phyloP scores from a whole-genome alignment of 2,888 invertebrate species.

The Nowickia ferox region DNA sequence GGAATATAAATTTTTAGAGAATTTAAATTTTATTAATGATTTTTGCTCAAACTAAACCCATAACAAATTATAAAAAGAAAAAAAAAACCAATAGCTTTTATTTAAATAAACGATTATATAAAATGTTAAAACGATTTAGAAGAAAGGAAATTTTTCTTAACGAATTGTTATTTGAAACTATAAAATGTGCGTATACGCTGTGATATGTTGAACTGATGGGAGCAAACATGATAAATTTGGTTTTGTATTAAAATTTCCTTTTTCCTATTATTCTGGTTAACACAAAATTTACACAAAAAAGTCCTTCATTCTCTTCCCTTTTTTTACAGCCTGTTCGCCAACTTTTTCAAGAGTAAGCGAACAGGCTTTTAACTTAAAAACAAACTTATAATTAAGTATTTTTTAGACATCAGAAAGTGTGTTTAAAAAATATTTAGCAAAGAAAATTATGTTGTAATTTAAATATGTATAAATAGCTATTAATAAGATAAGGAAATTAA shows the following conservation, averaged over 20 bases:
- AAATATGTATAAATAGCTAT: conserved; percentile 46
- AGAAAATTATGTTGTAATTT: conserved; percentile 39
- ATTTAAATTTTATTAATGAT: conserved; percentile 72
- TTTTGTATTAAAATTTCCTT: conserved; percentile 61
- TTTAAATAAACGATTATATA: conserved; percentile 35
- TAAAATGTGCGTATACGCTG: conserved; percentile 74
- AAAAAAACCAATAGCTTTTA: conserved; percentile 60
- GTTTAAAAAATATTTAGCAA: conserved; percentile 20
- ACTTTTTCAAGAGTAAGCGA: conserved; percentile 9
- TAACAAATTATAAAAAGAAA: conserved; percentile 68
- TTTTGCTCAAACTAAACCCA: conserved; percentile 32
- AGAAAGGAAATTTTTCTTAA: conserved; percentile 35
- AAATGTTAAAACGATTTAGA: conserved; percentile 14
- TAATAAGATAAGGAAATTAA: conserved; percentile 35
- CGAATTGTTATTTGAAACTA: not conserved
- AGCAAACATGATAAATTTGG: conserved; percentile 28
- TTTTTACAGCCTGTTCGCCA: conserved; percentile 43
- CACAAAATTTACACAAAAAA: conserved; percentile 70
- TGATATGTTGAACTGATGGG: conserved; percentile 76
- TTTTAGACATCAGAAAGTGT: too few species aligned
- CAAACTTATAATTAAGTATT: conserved; percentile 54
- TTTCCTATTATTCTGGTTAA: conserved; percentile 62
- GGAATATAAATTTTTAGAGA: conserved; percentile 81
- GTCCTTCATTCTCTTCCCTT: conserved; percentile 80
- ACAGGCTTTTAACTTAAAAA: conserved; percentile 50